A percentile compares a stretch with the other conserved stretches of the same genome.
Conservation (phyloP, 37 sponge, comb jelly and placozoan genomes). For the Amphimedon queenslandica region DNA sequence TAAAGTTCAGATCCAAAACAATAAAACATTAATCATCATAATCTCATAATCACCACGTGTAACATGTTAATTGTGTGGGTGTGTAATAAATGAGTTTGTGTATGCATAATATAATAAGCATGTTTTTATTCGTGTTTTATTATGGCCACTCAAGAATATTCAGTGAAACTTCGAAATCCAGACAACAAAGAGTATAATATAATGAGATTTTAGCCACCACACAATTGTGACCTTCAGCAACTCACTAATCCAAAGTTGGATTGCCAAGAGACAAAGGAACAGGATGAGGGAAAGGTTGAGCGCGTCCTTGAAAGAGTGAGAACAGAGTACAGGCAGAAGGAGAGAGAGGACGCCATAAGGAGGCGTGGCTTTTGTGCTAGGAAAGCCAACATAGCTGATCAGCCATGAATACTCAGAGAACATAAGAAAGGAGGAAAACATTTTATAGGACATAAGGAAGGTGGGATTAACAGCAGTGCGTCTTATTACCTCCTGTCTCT, state of each 20-base stretch:
- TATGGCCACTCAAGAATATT: too few species aligned
- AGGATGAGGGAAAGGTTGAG: slow-evolving; percentile 18
- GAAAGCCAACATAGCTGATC: slow-evolving; percentile 48
- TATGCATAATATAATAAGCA: too few species aligned
- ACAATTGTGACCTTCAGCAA: slow-evolving; percentile 51
- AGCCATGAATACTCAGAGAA: slow-evolving; percentile 72
- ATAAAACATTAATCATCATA: too few species aligned
- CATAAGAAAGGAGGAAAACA: slow-evolving; percentile 59
- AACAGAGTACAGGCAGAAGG: slow-evolving; percentile 63
- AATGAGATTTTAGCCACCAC: slow-evolving; percentile 76
- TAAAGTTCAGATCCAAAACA: too few species aligned
- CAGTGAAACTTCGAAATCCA: too few species aligned
- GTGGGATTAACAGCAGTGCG: slow-evolving; percentile 77
- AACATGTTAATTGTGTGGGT: too few species aligned
- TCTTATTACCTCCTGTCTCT: slow-evolving; percentile 71
- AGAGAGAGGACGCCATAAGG: slow-evolving; percentile 58
- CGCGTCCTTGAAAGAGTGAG: slow-evolving; percentile 51
- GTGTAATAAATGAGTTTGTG: too few species aligned
- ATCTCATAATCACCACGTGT: too few species aligned
- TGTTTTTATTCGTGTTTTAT: too few species aligned
- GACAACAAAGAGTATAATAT: slow-evolving; percentile 39
- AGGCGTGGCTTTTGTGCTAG: slow-evolving; percentile 39
- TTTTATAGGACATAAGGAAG: slow-evolving; percentile 82
- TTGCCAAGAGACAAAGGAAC: too few species aligned
- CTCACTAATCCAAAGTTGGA: slow-evolving; percentile 48